Evolutionary conservation across 2,113 vertebrate genomes (phyloP), one percentile per base, ranked within the genome.

Genomic region (Procavia capensis): DNA sequence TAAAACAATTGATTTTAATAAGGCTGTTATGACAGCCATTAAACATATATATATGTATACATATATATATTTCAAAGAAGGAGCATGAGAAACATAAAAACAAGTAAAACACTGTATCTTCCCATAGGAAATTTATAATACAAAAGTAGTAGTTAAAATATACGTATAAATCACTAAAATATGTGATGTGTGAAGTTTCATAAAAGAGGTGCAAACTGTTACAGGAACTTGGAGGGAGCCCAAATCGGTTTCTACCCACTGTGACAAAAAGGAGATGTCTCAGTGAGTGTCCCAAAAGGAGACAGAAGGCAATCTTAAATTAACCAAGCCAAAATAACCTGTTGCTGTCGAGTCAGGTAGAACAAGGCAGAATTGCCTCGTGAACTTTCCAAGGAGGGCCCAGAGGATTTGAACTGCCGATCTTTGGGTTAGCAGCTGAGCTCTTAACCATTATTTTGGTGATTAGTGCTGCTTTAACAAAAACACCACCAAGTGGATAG

Each of bases 21-120:
- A 31, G 27, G 29, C 19, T 92, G 74, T 70, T 68, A 31, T 59
- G 85, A 43, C 14, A 63, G 84, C 57, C 25, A 25, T 43, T n/a
- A n/a, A n/a, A n/a, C n/a, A n/a, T n/a, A n/a, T n/a, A n/a, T n/a
- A n/a, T n/a, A n/a, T n/a, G n/a, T n/a, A n/a, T n/a, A n/a, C n/a
- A n/a, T n/a, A n/a, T n/a, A 88, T 47, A 66, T 68, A 31, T 61
- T 75, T 74, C 72, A 94, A 50, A 81, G 34, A 93, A 86, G 20
- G 39, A 90, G 54, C 22, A 25, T 6, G 80, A 84, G 81, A 93
- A 85, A 94, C 68, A 17, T 20, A 50, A 79, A 80, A 87, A 95
- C 22, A 81, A 82, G 29, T 50, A 66, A 79, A 85, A 64, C 29
- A 92, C 14, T 54, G 0, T 75, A 57, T 75, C 57, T 31, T 88